Conservation (phyloP, 2,113 vertebrate species). For the Heterotis niloticus region DNA sequence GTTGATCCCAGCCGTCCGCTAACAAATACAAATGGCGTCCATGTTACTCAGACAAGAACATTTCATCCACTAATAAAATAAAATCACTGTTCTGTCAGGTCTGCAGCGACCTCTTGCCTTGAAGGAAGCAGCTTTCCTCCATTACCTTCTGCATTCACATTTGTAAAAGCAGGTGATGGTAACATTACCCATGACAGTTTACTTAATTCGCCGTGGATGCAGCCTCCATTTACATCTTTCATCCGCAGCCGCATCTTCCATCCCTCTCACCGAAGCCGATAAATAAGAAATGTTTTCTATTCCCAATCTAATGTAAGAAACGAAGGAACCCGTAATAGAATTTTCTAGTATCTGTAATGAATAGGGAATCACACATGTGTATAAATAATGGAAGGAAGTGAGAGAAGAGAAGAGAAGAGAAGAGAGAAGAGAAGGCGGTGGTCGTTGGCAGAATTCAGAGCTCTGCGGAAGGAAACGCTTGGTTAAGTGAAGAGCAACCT, state of each 20-base stretch:
- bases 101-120: not conserved
- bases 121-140: not conserved
- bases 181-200: not conserved
- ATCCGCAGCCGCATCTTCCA: not conserved
- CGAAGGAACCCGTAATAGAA: conserved; percentile 25
- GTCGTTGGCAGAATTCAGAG: not conserved
- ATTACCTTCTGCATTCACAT: not conserved
- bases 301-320: conserved; percentile 25
- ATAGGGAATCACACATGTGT: conserved; percentile 12
- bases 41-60: not conserved
- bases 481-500: no score
- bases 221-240: not conserved
- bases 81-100: not conserved
- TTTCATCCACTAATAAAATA: not conserved
- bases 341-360: conserved; percentile 23
- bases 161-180: not conserved
- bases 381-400: conserved; percentile 27
- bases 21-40: not conserved
- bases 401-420: not conserved
- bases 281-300: conserved; percentile 23
- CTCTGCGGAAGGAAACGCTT: no score
- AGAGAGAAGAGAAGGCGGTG: not conserved
- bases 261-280: not conserved
- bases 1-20: not conserved
- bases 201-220: not conserved